Percentiles rank a stretch among this genome's conserved stretches.
These are phyloP conservation scores for Bucorvus abyssinicus DNA, from an alignment of 2,797 vertebrate genomes.

Conservation along the genomic window DNA sequence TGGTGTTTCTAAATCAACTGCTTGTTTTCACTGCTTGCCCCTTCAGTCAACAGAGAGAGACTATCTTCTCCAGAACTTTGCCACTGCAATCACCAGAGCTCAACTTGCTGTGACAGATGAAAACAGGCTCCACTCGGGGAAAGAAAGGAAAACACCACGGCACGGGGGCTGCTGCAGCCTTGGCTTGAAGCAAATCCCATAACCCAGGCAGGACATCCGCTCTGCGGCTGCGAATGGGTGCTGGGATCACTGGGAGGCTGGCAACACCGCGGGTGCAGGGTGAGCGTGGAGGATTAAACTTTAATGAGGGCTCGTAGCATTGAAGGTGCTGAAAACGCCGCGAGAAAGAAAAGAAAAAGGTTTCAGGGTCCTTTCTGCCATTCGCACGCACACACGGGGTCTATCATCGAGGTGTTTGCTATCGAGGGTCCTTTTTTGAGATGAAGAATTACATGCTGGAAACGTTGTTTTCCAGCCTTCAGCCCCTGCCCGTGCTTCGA, in stretches of 20 bases:
- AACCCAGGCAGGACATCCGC: not conserved
- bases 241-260: not conserved
- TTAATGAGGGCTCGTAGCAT: not conserved
- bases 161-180: rapidly evolving
- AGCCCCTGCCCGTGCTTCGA: rapidly evolving
- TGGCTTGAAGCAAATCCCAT: rapidly evolving
- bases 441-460: not conserved
- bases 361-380: not conserved
- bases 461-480: not conserved
- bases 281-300: not conserved
- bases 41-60: not conserved
- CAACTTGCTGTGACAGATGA: not conserved
- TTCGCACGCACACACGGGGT: not conserved
- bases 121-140: not conserved
- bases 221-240: rapidly evolving
- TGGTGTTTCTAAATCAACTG: not conserved
- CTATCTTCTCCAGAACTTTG: not conserved
- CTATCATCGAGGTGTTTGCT: rapidly evolving
- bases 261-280: rapidly evolving
- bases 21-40: not conserved
- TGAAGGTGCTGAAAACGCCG: not conserved
- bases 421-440: rapidly evolving
- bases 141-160: not conserved
- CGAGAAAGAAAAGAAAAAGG: not conserved
- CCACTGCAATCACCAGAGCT: not conserved